A percentile compares a stretch with the other conserved stretches of the same genome.
Conservation (phyloP, 2,888 invertebrate genomes). For the Aquatica leii region DNA sequence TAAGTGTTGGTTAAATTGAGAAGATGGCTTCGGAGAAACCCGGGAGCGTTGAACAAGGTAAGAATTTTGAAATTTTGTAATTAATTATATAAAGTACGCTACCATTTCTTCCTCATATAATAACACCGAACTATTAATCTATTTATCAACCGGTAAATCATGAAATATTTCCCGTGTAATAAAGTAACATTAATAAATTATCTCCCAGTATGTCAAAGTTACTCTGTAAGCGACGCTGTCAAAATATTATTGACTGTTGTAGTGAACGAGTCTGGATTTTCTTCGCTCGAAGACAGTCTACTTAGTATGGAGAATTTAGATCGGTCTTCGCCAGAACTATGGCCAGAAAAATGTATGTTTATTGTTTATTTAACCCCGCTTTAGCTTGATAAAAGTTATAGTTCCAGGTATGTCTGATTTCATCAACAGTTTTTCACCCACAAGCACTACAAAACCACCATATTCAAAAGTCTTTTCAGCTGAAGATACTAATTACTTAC, state of each 20-base stretch:
- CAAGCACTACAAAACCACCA: conserved; percentile 69
- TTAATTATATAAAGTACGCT: not conserved
- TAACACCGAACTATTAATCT: not conserved
- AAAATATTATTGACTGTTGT: conserved; percentile 41
- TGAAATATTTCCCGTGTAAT: not conserved
- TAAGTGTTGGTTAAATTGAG: conserved; percentile 52
- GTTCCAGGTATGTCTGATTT: conserved; percentile 93
- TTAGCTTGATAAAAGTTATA: conserved; percentile 53
- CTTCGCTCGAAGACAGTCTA: conserved; percentile 73
- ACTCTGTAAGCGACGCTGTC: conserved; percentile 34
- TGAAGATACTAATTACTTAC: conserved; percentile 78
- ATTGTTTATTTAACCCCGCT: conserved; percentile 17
- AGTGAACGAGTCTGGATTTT: conserved; percentile 48
- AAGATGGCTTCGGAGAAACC: conserved; percentile 75
- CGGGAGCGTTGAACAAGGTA: conserved; percentile 70
- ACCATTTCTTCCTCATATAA: too few relatives aligned
- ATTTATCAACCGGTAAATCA: not conserved
- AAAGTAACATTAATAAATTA: conserved; percentile 13
- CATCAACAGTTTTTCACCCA: conserved; percentile 71
- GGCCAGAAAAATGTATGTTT: conserved; percentile 93
- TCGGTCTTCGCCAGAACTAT: conserved; percentile 93
- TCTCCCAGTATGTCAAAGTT: conserved; percentile 25
- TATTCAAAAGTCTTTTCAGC: conserved; percentile 75
- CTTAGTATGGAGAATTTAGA: conserved; percentile 91
- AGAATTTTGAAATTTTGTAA: conserved; percentile 45